Evolutionary conservation across 2,797 vertebrate genomes (phyloP).

Genomic region (Bryconaethiops microstoma): DNA sequence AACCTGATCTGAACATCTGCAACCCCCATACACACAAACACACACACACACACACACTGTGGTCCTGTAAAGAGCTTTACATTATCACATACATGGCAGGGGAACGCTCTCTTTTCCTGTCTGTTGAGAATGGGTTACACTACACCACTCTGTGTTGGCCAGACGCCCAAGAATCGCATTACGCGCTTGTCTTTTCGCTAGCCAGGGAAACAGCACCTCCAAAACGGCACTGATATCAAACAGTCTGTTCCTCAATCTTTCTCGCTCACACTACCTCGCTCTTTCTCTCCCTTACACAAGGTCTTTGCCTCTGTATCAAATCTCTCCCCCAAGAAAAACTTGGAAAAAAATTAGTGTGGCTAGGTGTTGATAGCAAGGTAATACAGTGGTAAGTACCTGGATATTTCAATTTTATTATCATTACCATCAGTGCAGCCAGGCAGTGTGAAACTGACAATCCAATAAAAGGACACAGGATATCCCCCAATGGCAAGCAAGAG

Average conservation of each 20-base stretch:
- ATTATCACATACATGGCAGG: slow-evolving; percentile 77
- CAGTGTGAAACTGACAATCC: slow-evolving; percentile 76
- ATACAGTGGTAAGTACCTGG: slow-evolving; percentile 80
- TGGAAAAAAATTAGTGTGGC: slow-evolving; percentile 71
- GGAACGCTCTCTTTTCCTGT: slow-evolving; percentile 54
- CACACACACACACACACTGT: slow-evolving; percentile 54
- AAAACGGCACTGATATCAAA: slow-evolving; percentile 63
- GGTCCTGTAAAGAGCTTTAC: slow-evolving; percentile 74
- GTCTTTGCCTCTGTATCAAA: slow-evolving; percentile 57
- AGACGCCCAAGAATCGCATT: slow-evolving; percentile 72
- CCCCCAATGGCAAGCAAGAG: slow-evolving; percentile 60
- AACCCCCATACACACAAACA: slow-evolving; percentile 57
- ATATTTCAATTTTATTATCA: slow-evolving; percentile 84
- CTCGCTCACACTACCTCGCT: slow-evolving; percentile 41
- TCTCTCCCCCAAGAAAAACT: slow-evolving; percentile 58
- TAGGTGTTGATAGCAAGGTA: slow-evolving; percentile 79
- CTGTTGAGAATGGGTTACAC: slow-evolving; percentile 70
- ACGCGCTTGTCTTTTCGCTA: slow-evolving; percentile 59
- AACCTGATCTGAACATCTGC: slow-evolving; percentile 78
- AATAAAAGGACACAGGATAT: slow-evolving; percentile 77
- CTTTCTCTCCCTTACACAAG: slow-evolving; percentile 38
- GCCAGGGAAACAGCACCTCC: slow-evolving; percentile 67
- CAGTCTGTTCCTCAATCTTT: slow-evolving; percentile 32
- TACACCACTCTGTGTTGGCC: slow-evolving; percentile 73
- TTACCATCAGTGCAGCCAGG: slow-evolving; percentile 74